Base-by-base conservation (phyloP, 2,113 vertebrate species). In the Taurulus bubalis region DNA sequence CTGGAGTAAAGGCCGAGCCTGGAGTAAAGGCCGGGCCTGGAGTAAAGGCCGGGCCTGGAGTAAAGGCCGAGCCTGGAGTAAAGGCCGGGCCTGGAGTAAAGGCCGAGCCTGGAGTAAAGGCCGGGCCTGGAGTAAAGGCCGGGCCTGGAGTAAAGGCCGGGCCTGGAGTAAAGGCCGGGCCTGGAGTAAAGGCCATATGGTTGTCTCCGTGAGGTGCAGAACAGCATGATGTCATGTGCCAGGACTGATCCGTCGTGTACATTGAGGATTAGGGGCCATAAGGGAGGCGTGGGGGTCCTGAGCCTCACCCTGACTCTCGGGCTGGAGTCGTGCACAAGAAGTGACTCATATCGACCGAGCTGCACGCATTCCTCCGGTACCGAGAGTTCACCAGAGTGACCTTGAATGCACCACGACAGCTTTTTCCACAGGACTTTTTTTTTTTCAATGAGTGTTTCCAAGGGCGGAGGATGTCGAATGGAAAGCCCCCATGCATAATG, bases 201-300 rank as follows among this genome's bases (percentile, higher is more conserved):
- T 63, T 24, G 65, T 18, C 53, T 71, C 32, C 34, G 8, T 22
- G n/a, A n/a, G n/a, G 45, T 40, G 68, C 68, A 71, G 51, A 28
- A 53, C 51, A 28, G 10, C 53, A 26, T 36, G 40, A 63, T 8
- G 45, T 14, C 42, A 38, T 11, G 2, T 42, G 1, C 45, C 63
- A 38, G 49, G 10, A 30, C 38, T 36, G 36, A 63, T 30, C 71
- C 11, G 0, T 75, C 30, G 45, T 76, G 16, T 1, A 12, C 14
- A 36, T n/a, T 68, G 49, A 49, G 51, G 12, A 58, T 30, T 16
- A 58, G 24, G 55, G 55, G 55, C 11, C 8, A 40, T 40, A 40
- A 40, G 9, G 38, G 9, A 8, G 5, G 38, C 7, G 38, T 8
- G 38, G 9, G 38, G 38, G 38, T 38, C 36, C 36, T 38, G 6